Conservation (phyloP, 2,113 vertebrate species). For the Lophura nycthemera region DNA sequence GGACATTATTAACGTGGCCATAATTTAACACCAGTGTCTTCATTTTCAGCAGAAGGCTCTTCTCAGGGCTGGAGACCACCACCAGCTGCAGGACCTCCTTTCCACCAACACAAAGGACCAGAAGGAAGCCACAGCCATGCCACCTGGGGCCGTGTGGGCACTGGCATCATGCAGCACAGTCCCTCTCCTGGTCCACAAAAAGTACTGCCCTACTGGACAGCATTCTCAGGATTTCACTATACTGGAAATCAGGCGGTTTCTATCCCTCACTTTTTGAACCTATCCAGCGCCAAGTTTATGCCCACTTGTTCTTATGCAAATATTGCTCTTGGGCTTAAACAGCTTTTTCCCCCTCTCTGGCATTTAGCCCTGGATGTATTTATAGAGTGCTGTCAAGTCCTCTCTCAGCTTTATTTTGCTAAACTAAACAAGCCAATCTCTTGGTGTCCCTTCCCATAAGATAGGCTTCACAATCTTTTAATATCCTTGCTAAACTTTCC, state of each 20-base stretch:
- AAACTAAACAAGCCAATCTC: constrained; percentile 66
- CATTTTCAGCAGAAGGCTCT: background rate
- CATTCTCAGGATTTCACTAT: background rate
- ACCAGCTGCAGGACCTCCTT: background rate
- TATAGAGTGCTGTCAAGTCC: constrained; percentile 60
- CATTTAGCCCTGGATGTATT: constrained; percentile 57
- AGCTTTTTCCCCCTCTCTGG: constrained; percentile 50
- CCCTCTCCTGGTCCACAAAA: background rate
- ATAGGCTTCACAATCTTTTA: constrained; percentile 55
- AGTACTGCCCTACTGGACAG: background rate
- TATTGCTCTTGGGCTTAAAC: constrained; percentile 68
- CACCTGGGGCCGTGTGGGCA: background rate
- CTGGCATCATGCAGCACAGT: rapidly evolving
- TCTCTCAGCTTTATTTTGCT: constrained; percentile 42
- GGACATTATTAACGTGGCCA: background rate
- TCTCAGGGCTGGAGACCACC: background rate
- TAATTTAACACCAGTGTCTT: background rate
- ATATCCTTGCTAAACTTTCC: constrained; percentile 17
- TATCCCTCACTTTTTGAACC: background rate
- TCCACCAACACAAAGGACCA: background rate
- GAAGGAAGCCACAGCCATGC: background rate
- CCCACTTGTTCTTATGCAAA: constrained; percentile 65
- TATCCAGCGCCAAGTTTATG: constrained; percentile 54
- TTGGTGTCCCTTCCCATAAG: constrained; percentile 51
- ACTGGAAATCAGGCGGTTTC: background rate